A percentile compares a stretch with the other conserved stretches of the same genome.
phyloP scores from a whole-genome alignment of 64 coral and sea anemone species.

The Actinia tenebrosa region DNA sequence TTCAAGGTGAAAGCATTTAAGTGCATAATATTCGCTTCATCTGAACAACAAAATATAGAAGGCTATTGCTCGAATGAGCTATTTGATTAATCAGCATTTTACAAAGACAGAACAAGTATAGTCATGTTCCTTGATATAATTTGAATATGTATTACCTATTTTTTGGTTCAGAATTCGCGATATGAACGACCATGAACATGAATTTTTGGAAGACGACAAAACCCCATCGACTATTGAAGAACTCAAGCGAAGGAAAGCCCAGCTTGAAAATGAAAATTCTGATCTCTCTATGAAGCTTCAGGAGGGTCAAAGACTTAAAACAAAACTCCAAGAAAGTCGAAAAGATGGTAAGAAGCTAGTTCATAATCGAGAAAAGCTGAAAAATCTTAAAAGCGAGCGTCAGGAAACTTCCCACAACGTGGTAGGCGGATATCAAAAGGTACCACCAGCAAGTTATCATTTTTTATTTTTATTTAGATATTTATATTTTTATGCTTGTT shows the following conservation, averaged over 20 bases:
- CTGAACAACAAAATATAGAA: neutral
- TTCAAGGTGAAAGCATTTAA: neutral
- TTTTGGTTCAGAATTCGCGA: neutral
- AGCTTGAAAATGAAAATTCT: conserved; percentile 6
- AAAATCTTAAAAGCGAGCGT: neutral
- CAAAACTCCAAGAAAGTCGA: neutral
- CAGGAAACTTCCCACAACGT: neutral
- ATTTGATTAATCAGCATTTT: neutral
- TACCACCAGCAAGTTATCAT: neutral
- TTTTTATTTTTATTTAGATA: neutral
- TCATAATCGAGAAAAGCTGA: conserved; percentile 11
- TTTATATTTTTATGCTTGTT: neutral
- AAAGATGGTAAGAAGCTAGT: conserved; percentile 1
- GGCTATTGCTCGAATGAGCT: neutral
- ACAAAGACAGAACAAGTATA: neutral
- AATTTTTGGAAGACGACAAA: neutral
- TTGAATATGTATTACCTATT: conserved; percentile 1
- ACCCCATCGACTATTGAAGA: neutral
- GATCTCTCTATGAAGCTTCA: neutral
- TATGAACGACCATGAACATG: neutral
- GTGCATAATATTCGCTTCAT: neutral
- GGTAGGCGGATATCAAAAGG: neutral
- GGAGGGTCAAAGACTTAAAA: neutral
- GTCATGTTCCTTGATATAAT: neutral
- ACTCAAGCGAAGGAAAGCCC: neutral